Base-by-base conservation (phyloP, 1,140 invertebrate species). In the Charaxes varanes region DNA sequence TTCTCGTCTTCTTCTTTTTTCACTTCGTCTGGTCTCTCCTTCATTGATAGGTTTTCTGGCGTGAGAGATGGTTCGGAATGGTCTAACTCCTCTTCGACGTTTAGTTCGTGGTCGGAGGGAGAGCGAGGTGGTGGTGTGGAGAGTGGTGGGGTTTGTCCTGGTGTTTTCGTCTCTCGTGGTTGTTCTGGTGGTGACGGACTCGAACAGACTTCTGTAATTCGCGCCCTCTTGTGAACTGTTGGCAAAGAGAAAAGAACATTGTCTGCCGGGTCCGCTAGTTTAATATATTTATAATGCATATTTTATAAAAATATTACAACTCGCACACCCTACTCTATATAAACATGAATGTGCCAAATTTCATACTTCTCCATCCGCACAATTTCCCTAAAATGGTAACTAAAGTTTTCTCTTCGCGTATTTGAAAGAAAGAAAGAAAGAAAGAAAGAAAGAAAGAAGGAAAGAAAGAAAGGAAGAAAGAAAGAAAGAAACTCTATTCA, bases 71-170 rank as follows among this genome's bases (percentile, higher is more conserved):
- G 64, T 41, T 84, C 78, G 3, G 78, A 71, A 13, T 76, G 74
- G 26, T 85, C 82, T 4, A 76, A 51, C 56, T 85, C 84, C 14
- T 85, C 84, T 47, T 85, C 84, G 0, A 85, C 84, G 56, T 85
- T 83, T 5, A 85, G 67, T 19, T 85, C 84, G 52, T 82, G 78
- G 53, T 85, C 84, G 0, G 80, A 82, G 6, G 78, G 76, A 4
- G 80, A 79, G 13, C 51, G 70, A 3, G 62, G 77, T 15, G 62
- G 83, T 24, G 65, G 71, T 5, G 66, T 71, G 8, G 51, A 41
- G 13, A 65, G 69, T 1, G 66, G 73, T 0, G 72, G 63, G 0
- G 64, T 62, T 7, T 64, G 56, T 2, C 41, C 53, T 1, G 73
- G 66, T 2, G 73, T 74, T 40, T 84, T 81, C 3, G 58, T 34